phyloP scores from a whole-genome alignment of 2,888 invertebrate species.

The Holacanthella duospinosa region DNA sequence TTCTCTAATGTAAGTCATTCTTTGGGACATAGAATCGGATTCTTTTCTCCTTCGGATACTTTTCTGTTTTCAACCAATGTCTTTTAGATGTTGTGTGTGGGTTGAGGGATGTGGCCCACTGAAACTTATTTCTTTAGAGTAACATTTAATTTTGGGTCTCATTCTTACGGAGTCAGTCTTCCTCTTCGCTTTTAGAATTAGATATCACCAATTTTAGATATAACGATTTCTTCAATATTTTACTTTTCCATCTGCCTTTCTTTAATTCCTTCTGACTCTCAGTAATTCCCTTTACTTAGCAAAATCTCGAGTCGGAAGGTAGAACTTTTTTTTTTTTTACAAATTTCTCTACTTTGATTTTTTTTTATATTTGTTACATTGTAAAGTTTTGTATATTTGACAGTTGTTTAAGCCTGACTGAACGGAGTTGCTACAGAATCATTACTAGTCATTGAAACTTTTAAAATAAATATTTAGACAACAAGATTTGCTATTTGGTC shows the following conservation, averaged over 20 bases:
- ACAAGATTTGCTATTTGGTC: no score
- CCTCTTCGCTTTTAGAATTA: neutral
- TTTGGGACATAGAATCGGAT: neutral
- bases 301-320: no score
- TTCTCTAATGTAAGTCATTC: no score
- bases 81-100: slow-evolving; percentile 5
- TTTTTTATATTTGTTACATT: no score
- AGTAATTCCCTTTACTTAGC: no score
- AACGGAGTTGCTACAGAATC: no score
- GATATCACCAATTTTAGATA: slow-evolving; percentile 3
- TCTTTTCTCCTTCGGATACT: neutral
- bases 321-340: no score
- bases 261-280: neutral
- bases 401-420: no score
- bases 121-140: neutral
- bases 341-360: no score
- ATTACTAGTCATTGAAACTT: no score
- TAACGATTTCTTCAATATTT: slow-evolving; percentile 1
- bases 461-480: no score
- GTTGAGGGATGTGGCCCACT: slow-evolving; percentile 7
- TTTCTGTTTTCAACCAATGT: neutral
- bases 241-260: neutral
- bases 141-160: neutral
- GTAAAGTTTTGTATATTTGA: no score
- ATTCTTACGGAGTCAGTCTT: neutral